Evolutionary conservation across 2,113 vertebrate species (phyloP).

Genomic region (Ameiurus melas): DNA sequence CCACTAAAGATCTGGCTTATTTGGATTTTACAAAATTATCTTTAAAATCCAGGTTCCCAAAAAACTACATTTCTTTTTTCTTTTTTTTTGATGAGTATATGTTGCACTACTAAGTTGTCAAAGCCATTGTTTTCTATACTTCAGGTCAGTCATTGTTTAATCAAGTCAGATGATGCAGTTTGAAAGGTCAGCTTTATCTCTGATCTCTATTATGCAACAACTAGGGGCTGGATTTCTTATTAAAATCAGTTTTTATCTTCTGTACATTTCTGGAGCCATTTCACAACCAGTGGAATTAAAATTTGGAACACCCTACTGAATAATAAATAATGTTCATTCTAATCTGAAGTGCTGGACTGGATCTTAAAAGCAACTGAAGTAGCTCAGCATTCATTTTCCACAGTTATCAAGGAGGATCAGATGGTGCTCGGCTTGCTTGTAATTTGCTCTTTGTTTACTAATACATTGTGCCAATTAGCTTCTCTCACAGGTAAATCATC

Average conservation of each 20-base stretch:
- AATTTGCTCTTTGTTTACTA: slow-evolving; percentile 70
- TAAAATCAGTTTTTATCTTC: not conserved
- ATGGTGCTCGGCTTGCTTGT: slow-evolving; percentile 61
- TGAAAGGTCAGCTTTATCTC: not conserved
- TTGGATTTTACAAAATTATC: no score
- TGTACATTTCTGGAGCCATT: not conserved
- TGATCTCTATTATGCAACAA: not conserved
- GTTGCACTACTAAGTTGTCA: not conserved
- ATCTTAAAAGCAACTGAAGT: slow-evolving; percentile 35
- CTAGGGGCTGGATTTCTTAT: not conserved
- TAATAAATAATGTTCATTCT: not conserved
- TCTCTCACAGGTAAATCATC: slow-evolving; percentile 70
- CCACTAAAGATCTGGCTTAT: no score
- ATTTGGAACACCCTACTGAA: not conserved
- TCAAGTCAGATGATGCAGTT: not conserved
- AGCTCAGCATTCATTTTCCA: slow-evolving; percentile 54
- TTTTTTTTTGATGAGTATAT: no score
- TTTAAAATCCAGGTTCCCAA: no score
- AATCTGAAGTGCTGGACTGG: not conserved
- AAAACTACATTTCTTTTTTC: no score
- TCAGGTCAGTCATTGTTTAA: no score
- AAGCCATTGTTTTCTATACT: not conserved
- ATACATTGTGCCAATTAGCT: slow-evolving; percentile 74
- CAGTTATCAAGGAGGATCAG: slow-evolving; percentile 67
- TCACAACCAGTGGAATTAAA: not conserved